Conservation (phyloP, 2,888 invertebrate genomes). For the Cartodere bifasciata region DNA sequence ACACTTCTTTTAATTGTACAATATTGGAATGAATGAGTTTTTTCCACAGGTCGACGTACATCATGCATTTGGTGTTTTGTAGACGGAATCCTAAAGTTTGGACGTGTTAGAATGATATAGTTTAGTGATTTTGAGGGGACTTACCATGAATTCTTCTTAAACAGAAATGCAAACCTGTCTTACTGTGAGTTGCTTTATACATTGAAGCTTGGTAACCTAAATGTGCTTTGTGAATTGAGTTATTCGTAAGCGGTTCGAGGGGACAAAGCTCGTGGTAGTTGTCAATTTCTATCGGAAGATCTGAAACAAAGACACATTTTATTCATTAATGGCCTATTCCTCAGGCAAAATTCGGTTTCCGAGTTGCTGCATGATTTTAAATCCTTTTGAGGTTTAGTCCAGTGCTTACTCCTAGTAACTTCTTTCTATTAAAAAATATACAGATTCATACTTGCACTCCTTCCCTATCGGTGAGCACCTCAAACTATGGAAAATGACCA, state of each 20-base stretch:
- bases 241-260: constrained; percentile 53
- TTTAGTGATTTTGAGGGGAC: constrained; percentile 8
- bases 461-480: too few species aligned
- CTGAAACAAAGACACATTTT: constrained; percentile 23
- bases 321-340: constrained; percentile 1
- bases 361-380: too few species aligned
- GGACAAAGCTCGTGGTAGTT: constrained; percentile 82
- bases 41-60: constrained; percentile 87
- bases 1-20: constrained; percentile 82
- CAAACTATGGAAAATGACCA: too few species aligned
- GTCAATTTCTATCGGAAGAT: constrained; percentile 75
- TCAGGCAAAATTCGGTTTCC: too few species aligned
- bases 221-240: constrained; percentile 49
- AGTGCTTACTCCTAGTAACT: too few species aligned
- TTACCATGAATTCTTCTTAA: constrained; percentile 76
- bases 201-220: constrained; percentile 67
- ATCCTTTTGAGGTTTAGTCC: too few species aligned
- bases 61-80: constrained; percentile 72
- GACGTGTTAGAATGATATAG: background rate
- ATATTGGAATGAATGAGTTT: constrained; percentile 91
- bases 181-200: constrained; percentile 82
- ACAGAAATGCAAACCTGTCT: constrained; percentile 74
- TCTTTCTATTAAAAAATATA: too few species aligned
- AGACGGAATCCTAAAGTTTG: constrained; percentile 55
- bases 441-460: too few species aligned